Evolutionary conservation across 1,140 invertebrate species (phyloP).

Genomic region (Rhizoglyphus robini): DNA sequence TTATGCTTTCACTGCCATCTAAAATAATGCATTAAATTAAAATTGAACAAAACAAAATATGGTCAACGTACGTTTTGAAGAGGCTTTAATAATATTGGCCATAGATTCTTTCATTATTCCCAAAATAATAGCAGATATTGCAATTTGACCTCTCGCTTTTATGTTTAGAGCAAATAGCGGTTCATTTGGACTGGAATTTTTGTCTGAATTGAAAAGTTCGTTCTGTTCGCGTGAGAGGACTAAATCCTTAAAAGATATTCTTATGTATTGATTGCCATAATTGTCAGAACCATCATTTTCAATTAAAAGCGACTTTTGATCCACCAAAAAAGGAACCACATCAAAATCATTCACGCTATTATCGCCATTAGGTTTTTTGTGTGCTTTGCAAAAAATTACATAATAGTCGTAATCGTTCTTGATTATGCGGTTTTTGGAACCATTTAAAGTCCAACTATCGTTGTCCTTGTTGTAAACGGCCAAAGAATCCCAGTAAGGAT

Average conservation of each 20-base stretch:
- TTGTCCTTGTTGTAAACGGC: neutral
- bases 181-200: neutral
- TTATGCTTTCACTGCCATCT: neutral
- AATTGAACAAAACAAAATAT: neutral
- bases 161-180: slow-evolving; percentile 7
- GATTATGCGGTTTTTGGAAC: neutral
- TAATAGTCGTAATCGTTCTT: slow-evolving; percentile 1
- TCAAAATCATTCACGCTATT: too few relatives aligned
- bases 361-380: neutral
- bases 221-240: neutral
- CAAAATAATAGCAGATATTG: slow-evolving; percentile 2
- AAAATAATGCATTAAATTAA: neutral
- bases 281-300: slow-evolving; percentile 1
- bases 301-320: neutral
- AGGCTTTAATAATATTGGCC: neutral
- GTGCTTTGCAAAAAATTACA: neutral
- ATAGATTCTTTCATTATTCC: slow-evolving; percentile 19
- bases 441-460: neutral
- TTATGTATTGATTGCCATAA: neutral
- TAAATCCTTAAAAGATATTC: neutral
- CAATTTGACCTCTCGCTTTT: slow-evolving; percentile 19
- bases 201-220: neutral
- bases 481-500: neutral
- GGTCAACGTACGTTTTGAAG: neutral
- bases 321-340: neutral